These are phyloP conservation scores for Catajapyx aquilonaris DNA, from an alignment of 1,140 invertebrate species.

Conservation along the genomic window DNA sequence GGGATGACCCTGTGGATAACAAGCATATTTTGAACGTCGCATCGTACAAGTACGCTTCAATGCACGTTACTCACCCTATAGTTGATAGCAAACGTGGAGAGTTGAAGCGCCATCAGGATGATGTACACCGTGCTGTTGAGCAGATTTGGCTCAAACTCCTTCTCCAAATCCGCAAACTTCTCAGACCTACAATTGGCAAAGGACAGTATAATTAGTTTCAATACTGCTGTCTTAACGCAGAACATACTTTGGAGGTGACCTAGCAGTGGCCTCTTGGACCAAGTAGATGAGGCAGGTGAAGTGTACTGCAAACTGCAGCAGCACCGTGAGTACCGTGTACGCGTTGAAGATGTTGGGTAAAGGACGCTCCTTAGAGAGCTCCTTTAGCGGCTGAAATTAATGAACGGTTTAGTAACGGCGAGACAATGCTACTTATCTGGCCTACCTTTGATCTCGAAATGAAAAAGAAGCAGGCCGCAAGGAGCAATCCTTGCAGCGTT, in stretches of 20 bases:
- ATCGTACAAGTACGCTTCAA: neutral
- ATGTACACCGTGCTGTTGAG: constrained; percentile 97
- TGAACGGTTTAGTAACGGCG: neutral
- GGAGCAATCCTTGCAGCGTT: constrained; percentile 78
- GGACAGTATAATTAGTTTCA: neutral
- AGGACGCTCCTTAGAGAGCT: constrained; percentile 78
- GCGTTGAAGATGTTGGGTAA: constrained; percentile 97
- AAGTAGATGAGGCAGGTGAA: constrained; percentile 80
- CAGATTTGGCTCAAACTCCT: constrained; percentile 77
- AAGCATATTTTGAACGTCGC: neutral
- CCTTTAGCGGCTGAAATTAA: constrained; percentile 62
- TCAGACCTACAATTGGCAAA: neutral
- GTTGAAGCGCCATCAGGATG: constrained; percentile 89
- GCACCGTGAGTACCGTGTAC: constrained; percentile 89
- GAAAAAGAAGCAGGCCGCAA: constrained; percentile 93
- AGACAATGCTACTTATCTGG: constrained; percentile 1
- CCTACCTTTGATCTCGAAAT: constrained; percentile 91
- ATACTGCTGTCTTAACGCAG: neutral
- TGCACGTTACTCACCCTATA: constrained; percentile 76
- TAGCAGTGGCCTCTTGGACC: constrained; percentile 49
- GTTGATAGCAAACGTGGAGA: constrained; percentile 96
- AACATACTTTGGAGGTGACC: constrained; percentile 41
- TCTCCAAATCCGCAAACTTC: constrained; percentile 24
- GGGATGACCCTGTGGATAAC: constrained; percentile 61
- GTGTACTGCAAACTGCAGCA: constrained; percentile 88